phyloP scores from a whole-genome alignment of 2,113 vertebrate species.

The Cyrtonyx montezumae region DNA sequence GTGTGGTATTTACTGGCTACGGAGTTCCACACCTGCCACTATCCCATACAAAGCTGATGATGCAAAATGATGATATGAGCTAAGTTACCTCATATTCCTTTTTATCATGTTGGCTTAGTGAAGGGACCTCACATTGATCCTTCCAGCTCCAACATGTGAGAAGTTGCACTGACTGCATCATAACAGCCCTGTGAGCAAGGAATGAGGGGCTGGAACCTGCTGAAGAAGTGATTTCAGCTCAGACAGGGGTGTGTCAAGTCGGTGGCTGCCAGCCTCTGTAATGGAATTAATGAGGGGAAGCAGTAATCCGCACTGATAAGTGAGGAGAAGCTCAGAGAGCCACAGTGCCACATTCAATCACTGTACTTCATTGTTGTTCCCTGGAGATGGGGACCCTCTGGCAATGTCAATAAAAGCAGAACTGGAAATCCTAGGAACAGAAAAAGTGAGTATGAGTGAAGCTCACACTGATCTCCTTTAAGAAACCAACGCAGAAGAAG shows the following conservation, averaged over 20 bases:
- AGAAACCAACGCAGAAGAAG: not conserved
- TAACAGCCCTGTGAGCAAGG: not conserved
- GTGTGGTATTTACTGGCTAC: not conserved
- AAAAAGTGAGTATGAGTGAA: not conserved
- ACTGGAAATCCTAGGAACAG: not conserved
- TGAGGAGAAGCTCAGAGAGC: conserved; percentile 44
- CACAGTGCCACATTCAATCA: conserved; percentile 52
- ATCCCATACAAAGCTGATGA: not conserved
- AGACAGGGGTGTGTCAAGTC: conserved; percentile 35
- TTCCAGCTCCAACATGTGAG: not conserved
- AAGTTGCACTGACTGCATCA: not conserved
- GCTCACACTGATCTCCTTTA: not conserved
- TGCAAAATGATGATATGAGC: not conserved
- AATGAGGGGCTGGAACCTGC: not conserved
- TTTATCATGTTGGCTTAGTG: not conserved
- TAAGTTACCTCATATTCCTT: not conserved
- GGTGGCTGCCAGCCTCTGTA: conserved; percentile 37
- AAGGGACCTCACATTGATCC: not conserved
- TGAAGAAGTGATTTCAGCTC: conserved; percentile 9
- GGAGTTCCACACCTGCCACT: not conserved
- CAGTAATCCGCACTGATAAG: conserved; percentile 42
- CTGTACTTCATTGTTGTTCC: conserved; percentile 5
- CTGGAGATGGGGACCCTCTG: conserved; percentile 7
- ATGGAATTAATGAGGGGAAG: conserved; percentile 65
- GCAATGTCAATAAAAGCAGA: conserved; percentile 22